Conservation (phyloP, 1,140 invertebrate genomes). For the Stegodyphus mimosarum region DNA sequence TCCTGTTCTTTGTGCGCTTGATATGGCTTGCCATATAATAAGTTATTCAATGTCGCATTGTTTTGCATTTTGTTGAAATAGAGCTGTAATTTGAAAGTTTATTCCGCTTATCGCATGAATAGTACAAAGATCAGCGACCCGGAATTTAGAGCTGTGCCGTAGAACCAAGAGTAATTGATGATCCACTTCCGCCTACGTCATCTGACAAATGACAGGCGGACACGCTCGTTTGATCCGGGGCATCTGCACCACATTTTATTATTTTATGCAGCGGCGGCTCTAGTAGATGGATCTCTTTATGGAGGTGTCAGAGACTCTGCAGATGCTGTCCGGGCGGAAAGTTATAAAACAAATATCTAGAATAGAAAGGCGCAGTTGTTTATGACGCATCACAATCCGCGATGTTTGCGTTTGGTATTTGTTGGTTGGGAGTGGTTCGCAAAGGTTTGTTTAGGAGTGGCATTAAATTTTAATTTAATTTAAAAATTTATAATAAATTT, state of each 20-base stretch:
- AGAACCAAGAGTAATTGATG: neutral
- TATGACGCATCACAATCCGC: too few species aligned
- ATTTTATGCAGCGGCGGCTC: neutral
- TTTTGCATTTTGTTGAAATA: neutral
- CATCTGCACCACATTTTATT: neutral
- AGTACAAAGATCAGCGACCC: constrained; percentile 5
- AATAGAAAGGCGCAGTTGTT: too few species aligned
- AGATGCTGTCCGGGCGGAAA: neutral
- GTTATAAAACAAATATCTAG: neutral
- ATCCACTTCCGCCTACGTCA: constrained; percentile 22
- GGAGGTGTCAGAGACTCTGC: neutral
- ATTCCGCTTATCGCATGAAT: neutral
- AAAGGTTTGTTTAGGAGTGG: too few species aligned
- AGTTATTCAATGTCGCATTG: neutral
- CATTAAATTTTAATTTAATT: too few species aligned
- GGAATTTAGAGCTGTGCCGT: neutral
- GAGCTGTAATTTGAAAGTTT: neutral
- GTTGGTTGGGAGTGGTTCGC: too few species aligned
- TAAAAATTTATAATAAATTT: too few species aligned
- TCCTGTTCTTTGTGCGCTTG: neutral
- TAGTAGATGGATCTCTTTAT: neutral
- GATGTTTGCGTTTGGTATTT: too few species aligned
- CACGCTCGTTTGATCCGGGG: constrained; percentile 2
- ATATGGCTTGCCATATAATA: neutral
- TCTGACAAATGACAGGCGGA: constrained; percentile 14